Percentiles rank a stretch among this genome's conserved stretches.
Evolutionary conservation across 2,797 vertebrate species (phyloP).

Genomic region (Intellagama lesueurii): DNA sequence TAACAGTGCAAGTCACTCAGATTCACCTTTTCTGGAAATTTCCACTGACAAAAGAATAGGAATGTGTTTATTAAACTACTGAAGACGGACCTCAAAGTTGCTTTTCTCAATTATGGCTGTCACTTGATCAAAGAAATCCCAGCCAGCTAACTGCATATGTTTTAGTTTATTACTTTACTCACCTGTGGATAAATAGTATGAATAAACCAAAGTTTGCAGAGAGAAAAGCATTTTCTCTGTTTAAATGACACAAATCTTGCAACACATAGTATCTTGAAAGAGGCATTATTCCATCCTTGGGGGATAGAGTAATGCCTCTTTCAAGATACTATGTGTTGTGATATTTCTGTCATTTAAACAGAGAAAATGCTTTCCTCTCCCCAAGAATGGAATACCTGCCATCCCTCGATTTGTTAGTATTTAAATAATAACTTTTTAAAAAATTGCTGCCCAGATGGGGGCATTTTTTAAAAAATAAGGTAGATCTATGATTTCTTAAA

Average conservation of each 20-base stretch:
- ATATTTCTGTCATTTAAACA: no score
- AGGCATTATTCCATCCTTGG: no score
- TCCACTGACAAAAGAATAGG: no score
- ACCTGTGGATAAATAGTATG: not conserved
- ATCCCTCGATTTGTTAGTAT: not conserved
- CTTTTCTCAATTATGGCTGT: not conserved
- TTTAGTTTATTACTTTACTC: not conserved
- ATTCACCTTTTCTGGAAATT: no score
- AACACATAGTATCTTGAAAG: no score
- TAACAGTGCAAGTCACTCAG: no score
- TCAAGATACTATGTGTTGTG: not conserved
- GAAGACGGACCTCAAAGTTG: not conserved
- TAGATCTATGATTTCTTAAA: no score
- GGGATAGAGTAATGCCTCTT: no score
- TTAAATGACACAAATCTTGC: not conserved
- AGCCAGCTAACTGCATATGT: not conserved
- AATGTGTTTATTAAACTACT: no score
- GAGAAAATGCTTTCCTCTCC: no score
- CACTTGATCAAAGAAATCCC: not conserved
- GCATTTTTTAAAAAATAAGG: not conserved
- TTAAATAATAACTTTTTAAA: not conserved
- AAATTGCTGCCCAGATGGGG: not conserved
- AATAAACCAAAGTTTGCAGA: not conserved
- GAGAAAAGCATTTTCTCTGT: not conserved
- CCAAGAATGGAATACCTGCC: not conserved